These are phyloP conservation scores for Telenomus remus DNA, from an alignment of 1,140 invertebrate species.

Conservation along the genomic window DNA sequence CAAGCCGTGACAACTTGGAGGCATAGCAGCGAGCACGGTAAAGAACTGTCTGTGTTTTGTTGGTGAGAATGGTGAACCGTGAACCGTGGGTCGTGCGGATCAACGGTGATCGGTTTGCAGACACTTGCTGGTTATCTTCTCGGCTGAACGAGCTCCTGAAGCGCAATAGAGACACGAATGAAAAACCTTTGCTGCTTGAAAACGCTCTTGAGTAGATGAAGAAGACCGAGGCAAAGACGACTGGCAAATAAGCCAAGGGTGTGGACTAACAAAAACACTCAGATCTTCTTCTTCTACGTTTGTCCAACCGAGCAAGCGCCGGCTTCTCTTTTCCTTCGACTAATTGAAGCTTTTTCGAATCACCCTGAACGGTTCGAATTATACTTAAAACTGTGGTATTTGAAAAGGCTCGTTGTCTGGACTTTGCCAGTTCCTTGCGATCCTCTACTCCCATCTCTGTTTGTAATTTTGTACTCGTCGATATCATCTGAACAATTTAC, in stretches of 20 bases:
- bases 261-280: slow-evolving; percentile 12
- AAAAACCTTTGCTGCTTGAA: slow-evolving; percentile 29
- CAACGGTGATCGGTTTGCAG: slow-evolving; percentile 62
- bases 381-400: slow-evolving; percentile 28
- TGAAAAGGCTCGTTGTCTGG: slow-evolving; percentile 31
- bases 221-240: slow-evolving; percentile 24
- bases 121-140: slow-evolving; percentile 43
- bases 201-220: slow-evolving; percentile 27
- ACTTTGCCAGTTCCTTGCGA: slow-evolving; percentile 39
- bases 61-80: slow-evolving; percentile 78
- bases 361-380: slow-evolving; percentile 23
- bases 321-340: slow-evolving; percentile 18
- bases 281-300: slow-evolving; percentile 28
- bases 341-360: slow-evolving; percentile 38
- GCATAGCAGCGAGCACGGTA: slow-evolving; percentile 80
- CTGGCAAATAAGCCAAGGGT: slow-evolving; percentile 21
- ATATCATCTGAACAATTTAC: slow-evolving; percentile 53
- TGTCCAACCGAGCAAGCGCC: slow-evolving; percentile 2
- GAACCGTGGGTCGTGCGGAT: slow-evolving; percentile 62
- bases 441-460: slow-evolving; percentile 44
- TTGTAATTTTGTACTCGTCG: slow-evolving; percentile 58
- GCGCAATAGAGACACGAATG: slow-evolving; percentile 46
- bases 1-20: slow-evolving; percentile 81
- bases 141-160: slow-evolving; percentile 37
- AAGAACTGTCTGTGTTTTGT: slow-evolving; percentile 83